Evolutionary conservation across 2,797 vertebrate genomes (phyloP).

Genomic region (Synanceia verrucosa): DNA sequence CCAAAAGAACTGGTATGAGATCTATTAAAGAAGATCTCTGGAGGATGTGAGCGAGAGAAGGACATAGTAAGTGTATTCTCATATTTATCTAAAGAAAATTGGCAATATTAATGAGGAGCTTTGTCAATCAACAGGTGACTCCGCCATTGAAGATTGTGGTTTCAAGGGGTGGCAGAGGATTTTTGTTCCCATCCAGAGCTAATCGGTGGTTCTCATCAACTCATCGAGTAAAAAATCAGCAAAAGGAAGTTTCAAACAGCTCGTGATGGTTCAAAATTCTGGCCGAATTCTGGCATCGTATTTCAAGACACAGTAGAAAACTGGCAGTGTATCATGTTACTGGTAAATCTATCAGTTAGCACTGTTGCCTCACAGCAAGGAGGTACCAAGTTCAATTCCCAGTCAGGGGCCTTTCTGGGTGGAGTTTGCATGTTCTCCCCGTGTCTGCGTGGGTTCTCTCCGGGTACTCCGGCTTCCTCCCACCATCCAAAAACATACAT

Average conservation of each 20-base stretch:
- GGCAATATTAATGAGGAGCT: slow-evolving; percentile 14
- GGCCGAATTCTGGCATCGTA: background rate
- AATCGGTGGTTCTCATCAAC: background rate
- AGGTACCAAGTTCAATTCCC: too few relatives aligned
- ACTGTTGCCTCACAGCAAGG: too few relatives aligned
- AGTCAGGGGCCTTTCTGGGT: too few relatives aligned
- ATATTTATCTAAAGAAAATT: slow-evolving; percentile 11
- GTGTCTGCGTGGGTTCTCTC: too few relatives aligned
- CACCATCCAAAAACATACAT: too few relatives aligned
- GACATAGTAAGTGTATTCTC: slow-evolving; percentile 12
- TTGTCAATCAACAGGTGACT: background rate
- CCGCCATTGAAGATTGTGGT: background rate
- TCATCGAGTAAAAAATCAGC: background rate
- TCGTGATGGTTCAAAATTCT: background rate
- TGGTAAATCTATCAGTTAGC: background rate
- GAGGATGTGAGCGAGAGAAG: slow-evolving; percentile 1
- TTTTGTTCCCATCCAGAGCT: background rate
- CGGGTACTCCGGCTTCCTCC: too few relatives aligned
- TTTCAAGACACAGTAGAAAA: background rate
- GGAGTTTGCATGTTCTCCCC: too few relatives aligned
- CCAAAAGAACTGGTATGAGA: slow-evolving; percentile 18
- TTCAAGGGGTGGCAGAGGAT: background rate
- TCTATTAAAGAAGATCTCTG: slow-evolving; percentile 24
- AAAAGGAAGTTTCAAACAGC: background rate
- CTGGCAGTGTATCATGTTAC: background rate